Evolutionary conservation across 2,888 invertebrate genomes (phyloP).

Genomic region (Troides oblongomaculatus): DNA sequence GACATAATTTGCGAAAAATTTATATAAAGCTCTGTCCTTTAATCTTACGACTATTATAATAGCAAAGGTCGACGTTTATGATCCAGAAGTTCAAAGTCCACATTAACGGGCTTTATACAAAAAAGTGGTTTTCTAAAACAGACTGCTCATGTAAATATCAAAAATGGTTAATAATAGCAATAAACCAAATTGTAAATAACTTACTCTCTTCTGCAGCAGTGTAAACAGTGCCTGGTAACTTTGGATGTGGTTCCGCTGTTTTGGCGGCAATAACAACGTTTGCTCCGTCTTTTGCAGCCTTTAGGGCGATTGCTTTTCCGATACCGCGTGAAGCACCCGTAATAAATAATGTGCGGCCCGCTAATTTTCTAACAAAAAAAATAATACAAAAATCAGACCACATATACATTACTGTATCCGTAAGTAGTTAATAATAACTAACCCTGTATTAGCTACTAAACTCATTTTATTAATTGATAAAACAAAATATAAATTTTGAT

Average conservation of each 20-base stretch:
- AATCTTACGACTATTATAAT: not conserved
- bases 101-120: not conserved
- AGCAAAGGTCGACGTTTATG: conserved; percentile 34
- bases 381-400: conserved; percentile 25
- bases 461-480: conserved; percentile 55
- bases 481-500: conserved; percentile 14
- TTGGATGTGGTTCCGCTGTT: conserved; percentile 93
- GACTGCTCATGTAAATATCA: not conserved
- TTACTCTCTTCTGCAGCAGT: conserved; percentile 93
- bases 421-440: conserved; percentile 38
- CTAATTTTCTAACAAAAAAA: conserved; percentile 73
- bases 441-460: conserved; percentile 76
- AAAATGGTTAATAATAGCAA: not conserved
- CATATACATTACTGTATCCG: conserved; percentile 18
- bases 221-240: conserved; percentile 95
- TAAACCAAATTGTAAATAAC: conserved; percentile 37
- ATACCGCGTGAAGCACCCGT: conserved; percentile 98
- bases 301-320: conserved; percentile 96
- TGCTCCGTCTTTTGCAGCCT: conserved; percentile 94
- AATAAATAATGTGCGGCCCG: conserved; percentile 95
- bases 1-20: too few species aligned
- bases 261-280: conserved; percentile 95
- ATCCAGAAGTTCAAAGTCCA: conserved; percentile 38
- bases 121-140: not conserved
- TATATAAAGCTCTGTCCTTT: not conserved